Percentiles rank a stretch among this genome's conserved stretches.
Conservation (phyloP, 2,888 invertebrate genomes). For the Venusia cambrica region DNA sequence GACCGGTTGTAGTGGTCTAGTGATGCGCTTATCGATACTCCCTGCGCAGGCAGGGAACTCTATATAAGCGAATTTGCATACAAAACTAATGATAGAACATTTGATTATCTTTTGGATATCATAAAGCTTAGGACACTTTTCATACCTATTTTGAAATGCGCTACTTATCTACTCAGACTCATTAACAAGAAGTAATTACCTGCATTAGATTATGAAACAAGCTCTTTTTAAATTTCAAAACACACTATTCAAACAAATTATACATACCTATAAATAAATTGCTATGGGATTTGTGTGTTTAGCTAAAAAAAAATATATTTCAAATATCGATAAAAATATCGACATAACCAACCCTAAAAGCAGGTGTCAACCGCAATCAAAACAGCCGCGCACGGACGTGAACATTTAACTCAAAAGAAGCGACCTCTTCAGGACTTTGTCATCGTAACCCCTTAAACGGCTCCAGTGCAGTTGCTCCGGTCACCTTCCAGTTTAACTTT, state of each 20-base stretch:
- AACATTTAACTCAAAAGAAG: conserved; percentile 76
- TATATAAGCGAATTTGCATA: conserved; percentile 18
- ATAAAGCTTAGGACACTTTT: conserved; percentile 3
- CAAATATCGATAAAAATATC: conserved; percentile 20
- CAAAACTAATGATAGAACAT: conserved; percentile 9
- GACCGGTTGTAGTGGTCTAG: conserved; percentile 69
- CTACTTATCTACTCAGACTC: too few species aligned
- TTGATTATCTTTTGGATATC: conserved; percentile 15
- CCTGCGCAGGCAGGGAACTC: conserved; percentile 22
- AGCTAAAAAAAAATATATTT: not conserved
- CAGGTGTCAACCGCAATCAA: conserved; percentile 73
- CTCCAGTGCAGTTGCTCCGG: conserved; percentile 44
- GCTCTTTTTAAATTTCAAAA: too few species aligned
- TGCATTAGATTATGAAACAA: too few species aligned
- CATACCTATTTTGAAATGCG: not conserved
- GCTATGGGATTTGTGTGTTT: too few species aligned
- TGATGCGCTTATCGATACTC: conserved; percentile 48
- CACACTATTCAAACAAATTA: too few species aligned
- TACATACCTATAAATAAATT: too few species aligned
- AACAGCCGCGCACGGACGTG: conserved; percentile 63
- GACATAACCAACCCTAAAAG: conserved; percentile 47
- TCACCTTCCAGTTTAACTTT: conserved; percentile 39
- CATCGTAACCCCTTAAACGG: conserved; percentile 54
- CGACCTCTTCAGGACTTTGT: conserved; percentile 62
- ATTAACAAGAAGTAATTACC: too few species aligned